Evolutionary conservation across 2,888 invertebrate species (phyloP).

Genomic region (Plebejus anna): DNA sequence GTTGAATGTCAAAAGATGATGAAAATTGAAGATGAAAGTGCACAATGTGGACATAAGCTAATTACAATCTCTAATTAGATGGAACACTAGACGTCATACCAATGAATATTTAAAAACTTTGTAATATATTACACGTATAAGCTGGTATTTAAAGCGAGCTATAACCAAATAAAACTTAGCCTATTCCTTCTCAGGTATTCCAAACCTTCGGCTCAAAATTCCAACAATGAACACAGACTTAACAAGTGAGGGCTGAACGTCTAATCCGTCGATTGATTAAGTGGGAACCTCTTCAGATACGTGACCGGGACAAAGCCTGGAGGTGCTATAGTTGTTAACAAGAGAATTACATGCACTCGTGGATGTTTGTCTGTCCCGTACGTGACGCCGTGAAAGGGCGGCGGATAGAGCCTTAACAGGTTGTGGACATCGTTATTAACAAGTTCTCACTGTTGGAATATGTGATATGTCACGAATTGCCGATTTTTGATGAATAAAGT

Average conservation of each 20-base stretch:
- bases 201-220: not conserved
- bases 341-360: constrained; percentile 55
- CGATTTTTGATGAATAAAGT: constrained; percentile 4
- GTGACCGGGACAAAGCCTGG: constrained; percentile 65
- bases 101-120: no score
- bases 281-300: constrained; percentile 69
- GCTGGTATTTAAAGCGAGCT: no score
- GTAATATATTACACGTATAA: no score
- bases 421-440: constrained; percentile 74
- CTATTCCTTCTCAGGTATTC: not conserved
- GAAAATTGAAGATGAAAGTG: no score
- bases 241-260: constrained; percentile 49
- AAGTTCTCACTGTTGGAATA: constrained; percentile 59
- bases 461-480: constrained; percentile 46
- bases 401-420: constrained; percentile 60
- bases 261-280: constrained; percentile 57
- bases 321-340: constrained; percentile 56
- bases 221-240: constrained; percentile 28
- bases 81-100: no score
- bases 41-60: no score
- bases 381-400: constrained; percentile 70
- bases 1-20: no score
- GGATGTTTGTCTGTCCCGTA: constrained; percentile 55
- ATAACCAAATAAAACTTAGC: no score
- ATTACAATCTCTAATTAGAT: no score